Base-by-base conservation (phyloP, 1,140 invertebrate genomes). In the Charaxes varanes region DNA sequence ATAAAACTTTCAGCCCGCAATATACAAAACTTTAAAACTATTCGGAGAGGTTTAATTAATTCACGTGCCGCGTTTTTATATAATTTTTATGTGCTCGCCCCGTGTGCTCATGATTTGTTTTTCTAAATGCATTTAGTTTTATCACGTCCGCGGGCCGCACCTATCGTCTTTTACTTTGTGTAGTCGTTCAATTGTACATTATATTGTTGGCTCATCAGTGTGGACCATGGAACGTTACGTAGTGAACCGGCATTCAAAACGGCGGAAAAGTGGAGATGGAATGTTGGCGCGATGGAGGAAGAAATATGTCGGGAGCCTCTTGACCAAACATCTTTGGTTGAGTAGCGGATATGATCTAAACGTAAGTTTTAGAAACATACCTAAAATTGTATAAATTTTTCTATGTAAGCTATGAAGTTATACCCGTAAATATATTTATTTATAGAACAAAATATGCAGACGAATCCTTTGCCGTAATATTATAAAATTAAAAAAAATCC, bases 301-400 rank as follows among this genome's bases (percentile, higher is more conserved):
- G 35, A 82, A 80, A 47, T 79, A 70, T 31, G 53, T 71, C 2
- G 44, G 46, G 0, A 54, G 62, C 26, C 53, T 72, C 15, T 53
- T 82, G 31, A 62, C 53, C 10, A 69, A 54, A 21, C 65, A 68
- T 3, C 56, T 60, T 8, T 79, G 78, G 78, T 51, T 78, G 3
- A 67, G 56, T 10, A 74, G 57, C 35, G 67, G 74, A 61, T 82
- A 72, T 37, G 71, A 82, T 50, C 66, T 82, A 42, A 66, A 78
- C 38, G 78, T 82, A 57, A 79, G 77, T 76, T 42, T 16, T 40
- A 21, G 6, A 23, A 13, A n/a, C 12, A 15, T 28, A 6, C n/a
- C 2, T 14, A 28, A 15, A 11, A 10, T 11, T 24, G 23, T 24
- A 11, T 24, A 11, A 6, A 24, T 1, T 10, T 2, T 2, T 24